These are phyloP conservation scores for Ernsta delagoae DNA, from an alignment of 2,888 invertebrate genomes.

Conservation along the genomic window DNA sequence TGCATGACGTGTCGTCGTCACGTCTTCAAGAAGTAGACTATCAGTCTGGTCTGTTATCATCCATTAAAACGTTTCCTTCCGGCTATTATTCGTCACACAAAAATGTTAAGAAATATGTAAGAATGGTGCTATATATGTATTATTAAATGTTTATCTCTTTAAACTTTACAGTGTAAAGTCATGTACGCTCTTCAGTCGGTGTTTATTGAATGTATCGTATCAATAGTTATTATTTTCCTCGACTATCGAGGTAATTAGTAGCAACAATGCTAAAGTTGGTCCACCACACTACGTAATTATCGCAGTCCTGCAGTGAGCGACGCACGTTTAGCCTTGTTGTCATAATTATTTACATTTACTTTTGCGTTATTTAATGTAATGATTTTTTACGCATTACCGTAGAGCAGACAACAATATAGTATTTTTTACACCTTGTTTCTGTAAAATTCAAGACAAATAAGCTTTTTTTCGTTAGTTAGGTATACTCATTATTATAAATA, in stretches of 20 bases:
- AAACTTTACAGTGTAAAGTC: slow-evolving; percentile 15
- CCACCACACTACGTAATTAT: slow-evolving; percentile 64
- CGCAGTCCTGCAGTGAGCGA: slow-evolving; percentile 60
- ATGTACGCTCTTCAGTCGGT: slow-evolving; percentile 25
- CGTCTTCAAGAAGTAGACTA: slow-evolving; percentile 16
- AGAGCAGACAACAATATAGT: not conserved
- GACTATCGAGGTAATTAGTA: slow-evolving; percentile 47
- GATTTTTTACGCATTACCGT: not conserved
- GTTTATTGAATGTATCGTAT: slow-evolving; percentile 41
- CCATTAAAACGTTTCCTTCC: slow-evolving; percentile 18
- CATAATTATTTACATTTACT: slow-evolving; percentile 37
- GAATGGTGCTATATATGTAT: not conserved
- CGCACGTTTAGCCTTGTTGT: slow-evolving; percentile 67
- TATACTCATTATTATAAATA: too few species aligned
- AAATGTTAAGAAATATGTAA: slow-evolving; percentile 20
- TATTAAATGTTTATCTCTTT: not conserved
- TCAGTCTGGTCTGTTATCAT: slow-evolving; percentile 25
- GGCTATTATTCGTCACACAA: slow-evolving; percentile 27
- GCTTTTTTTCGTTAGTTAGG: too few species aligned
- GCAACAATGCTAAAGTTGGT: slow-evolving; percentile 56
- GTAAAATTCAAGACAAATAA: too few species aligned
- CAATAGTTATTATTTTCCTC: slow-evolving; percentile 47
- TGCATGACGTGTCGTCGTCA: slow-evolving; percentile 14
- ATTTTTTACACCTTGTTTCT: not conserved
- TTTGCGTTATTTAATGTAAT: slow-evolving; percentile 19